A percentile compares a stretch with the other conserved stretches of the same genome.
These are phyloP conservation scores for Bombus sibiricus DNA, from an alignment of 1,140 invertebrate genomes.

Conservation along the genomic window DNA sequence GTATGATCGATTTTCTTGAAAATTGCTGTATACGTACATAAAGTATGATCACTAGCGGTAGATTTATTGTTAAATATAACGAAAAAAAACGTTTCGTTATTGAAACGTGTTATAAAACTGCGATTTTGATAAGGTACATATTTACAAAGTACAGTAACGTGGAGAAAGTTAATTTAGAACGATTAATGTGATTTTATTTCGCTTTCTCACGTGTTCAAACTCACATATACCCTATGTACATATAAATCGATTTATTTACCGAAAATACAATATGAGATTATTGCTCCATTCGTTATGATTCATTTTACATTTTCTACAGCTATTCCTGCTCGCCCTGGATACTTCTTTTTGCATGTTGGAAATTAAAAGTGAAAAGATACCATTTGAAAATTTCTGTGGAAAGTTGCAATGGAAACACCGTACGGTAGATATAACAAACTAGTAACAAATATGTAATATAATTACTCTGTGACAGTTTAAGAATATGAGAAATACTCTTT, in stretches of 20 bases:
- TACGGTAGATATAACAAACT: not conserved
- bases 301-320: not conserved
- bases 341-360: not conserved
- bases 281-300: constrained; percentile 1
- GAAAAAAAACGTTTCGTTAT: constrained; percentile 27
- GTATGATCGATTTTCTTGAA: not conserved
- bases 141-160: not conserved
- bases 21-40: constrained; percentile 2
- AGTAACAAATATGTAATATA: not conserved
- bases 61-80: not conserved
- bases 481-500: not conserved
- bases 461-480: not conserved
- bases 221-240: constrained; percentile 40
- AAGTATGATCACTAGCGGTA: not conserved
- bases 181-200: constrained; percentile 57
- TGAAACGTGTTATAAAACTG: constrained; percentile 50
- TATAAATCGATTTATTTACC: constrained; percentile 40
- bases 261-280: constrained; percentile 42
- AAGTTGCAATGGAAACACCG: not conserved
- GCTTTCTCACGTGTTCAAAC: constrained; percentile 30
- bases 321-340: not conserved
- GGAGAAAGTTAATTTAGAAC: constrained; percentile 42
- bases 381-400: not conserved
- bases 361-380: not conserved
- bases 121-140: constrained; percentile 51